Conservation (phyloP, 2,888 invertebrate species). For the Conistra vaccinii region DNA sequence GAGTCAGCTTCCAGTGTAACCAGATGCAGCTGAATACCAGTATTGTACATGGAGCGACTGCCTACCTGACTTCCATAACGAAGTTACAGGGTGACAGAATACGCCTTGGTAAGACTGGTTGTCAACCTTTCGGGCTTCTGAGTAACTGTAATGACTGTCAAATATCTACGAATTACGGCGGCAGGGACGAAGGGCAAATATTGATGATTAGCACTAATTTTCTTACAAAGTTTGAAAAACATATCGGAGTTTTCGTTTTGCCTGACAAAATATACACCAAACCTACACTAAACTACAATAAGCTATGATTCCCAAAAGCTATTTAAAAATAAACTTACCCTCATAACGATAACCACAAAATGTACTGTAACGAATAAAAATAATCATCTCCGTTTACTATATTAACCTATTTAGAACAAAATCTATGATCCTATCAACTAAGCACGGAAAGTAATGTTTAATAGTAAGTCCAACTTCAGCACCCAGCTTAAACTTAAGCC, state of each 20-base stretch:
- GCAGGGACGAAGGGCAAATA: no score
- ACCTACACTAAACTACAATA: no score
- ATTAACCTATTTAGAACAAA: slow-evolving; percentile 49
- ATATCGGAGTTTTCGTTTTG: not conserved
- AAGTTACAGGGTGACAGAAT: not conserved
- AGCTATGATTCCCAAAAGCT: slow-evolving; percentile 2
- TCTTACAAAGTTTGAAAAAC: no score
- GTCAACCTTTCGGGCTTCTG: not conserved
- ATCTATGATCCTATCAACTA: slow-evolving; percentile 61
- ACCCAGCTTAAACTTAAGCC: slow-evolving; percentile 67
- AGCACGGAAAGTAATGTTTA: slow-evolving; percentile 61
- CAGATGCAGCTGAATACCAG: not conserved
- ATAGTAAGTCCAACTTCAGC: slow-evolving; percentile 67
- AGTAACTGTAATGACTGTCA: not conserved
- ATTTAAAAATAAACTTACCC: not conserved
- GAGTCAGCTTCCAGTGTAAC: not conserved
- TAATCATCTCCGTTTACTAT: slow-evolving; percentile 2
- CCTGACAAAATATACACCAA: not conserved
- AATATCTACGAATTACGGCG: not conserved
- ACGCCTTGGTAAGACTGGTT: no score
- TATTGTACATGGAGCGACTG: not conserved
- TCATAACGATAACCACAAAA: slow-evolving; percentile 1
- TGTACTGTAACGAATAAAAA: slow-evolving; percentile 3
- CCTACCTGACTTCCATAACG: not conserved
- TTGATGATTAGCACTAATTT: no score